phyloP scores from a whole-genome alignment of 1,140 invertebrate genomes.

The Philotrypesis tridentata region DNA sequence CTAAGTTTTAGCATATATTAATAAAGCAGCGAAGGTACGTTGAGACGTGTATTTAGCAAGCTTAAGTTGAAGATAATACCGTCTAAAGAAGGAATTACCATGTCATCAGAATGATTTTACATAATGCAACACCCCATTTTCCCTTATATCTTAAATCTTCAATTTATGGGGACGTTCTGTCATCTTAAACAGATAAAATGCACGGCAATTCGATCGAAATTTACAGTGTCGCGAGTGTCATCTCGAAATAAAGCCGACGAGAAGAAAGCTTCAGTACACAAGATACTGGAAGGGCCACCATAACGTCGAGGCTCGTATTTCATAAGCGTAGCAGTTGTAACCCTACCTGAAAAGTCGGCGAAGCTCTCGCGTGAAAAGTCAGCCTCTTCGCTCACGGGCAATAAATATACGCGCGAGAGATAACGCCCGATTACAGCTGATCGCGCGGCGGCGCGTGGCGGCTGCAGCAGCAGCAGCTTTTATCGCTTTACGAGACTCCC shows the following conservation, averaged over 20 bases:
- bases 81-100: too few relatives aligned
- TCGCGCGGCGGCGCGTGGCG: too few relatives aligned
- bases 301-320: background rate
- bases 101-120: too few relatives aligned
- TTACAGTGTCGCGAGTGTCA: background rate
- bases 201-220: background rate
- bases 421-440: slow-evolving; percentile 57
- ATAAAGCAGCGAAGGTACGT: too few relatives aligned
- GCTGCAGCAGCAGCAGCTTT: slow-evolving; percentile 39
- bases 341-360: background rate
- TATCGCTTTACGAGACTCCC: slow-evolving; percentile 54
- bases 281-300: background rate
- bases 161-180: too few relatives aligned
- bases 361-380: slow-evolving; percentile 53
- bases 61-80: too few relatives aligned
- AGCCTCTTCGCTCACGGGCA: slow-evolving; percentile 8
- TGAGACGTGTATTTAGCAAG: too few relatives aligned
- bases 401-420: slow-evolving; percentile 55
- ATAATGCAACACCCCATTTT: too few relatives aligned
- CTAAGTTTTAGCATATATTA: too few relatives aligned
- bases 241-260: background rate
- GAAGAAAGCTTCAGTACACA: background rate
- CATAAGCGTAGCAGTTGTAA: background rate
- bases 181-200: too few relatives aligned
- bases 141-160: too few relatives aligned